Conservation (phyloP, 2,797 vertebrate genomes). For the Poecilia wingei region DNA sequence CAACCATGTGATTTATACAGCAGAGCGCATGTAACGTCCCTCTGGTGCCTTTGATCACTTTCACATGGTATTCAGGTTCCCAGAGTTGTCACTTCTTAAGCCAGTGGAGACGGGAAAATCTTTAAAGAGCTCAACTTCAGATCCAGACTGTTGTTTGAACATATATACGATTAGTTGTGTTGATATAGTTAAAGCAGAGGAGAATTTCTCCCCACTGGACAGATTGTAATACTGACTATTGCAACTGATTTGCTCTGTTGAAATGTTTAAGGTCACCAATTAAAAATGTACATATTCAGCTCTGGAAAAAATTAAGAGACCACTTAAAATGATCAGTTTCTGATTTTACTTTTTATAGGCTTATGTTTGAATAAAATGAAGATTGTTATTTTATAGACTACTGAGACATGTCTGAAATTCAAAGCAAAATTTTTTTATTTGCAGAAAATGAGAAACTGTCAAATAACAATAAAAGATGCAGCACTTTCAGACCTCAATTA, state of each 20-base stretch:
- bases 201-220: background rate
- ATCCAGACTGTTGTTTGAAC: conserved; percentile 8
- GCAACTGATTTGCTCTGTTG: background rate
- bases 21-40: background rate
- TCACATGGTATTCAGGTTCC: conserved; percentile 13
- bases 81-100: conserved; percentile 6
- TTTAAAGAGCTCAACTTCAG: background rate
- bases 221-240: background rate
- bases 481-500: too few species aligned
- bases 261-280: too few species aligned
- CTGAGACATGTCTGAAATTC: too few species aligned
- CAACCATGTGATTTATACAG: conserved; percentile 15
- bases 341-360: too few species aligned
- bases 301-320: too few species aligned
- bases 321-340: too few species aligned
- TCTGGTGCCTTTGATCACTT: conserved; percentile 4
- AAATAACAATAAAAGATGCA: too few species aligned
- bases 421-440: too few species aligned
- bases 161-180: background rate
- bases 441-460: too few species aligned
- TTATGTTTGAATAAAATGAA: too few species aligned
- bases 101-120: background rate
- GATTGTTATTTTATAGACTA: too few species aligned
- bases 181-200: background rate
- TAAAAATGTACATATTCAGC: too few species aligned